Base-by-base conservation (phyloP, 2,113 vertebrate species). In the Melanotaenia duboulayi region DNA sequence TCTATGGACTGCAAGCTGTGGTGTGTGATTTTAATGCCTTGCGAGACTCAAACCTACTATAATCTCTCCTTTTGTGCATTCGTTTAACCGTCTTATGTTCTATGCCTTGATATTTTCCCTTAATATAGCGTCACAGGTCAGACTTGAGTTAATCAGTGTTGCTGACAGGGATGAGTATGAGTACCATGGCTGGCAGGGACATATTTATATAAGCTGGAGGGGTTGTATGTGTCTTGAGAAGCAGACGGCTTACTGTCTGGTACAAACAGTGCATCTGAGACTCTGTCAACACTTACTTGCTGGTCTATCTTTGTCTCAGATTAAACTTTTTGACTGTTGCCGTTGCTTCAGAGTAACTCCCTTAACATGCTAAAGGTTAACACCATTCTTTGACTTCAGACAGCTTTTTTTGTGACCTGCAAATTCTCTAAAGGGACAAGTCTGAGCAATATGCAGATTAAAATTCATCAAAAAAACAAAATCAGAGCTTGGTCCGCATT, bases 261-360 rank as follows among this genome's bases (percentile, higher is more conserved):
- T 69, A 35, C 71, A 66, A 11, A 54, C 52, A 19, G 74, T 11
- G 35, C 72, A 42, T 66, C 67, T 13, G 60, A 71, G 58, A 61
- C 22, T 66, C 62, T 76, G 74, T 84, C 74, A 63, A 24, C 80
- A 61, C 58, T 71, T 69, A 20, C 39, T 78, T 66, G 55, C 55
- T 39, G 71, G n/a, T 55, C n/a, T 28, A 32, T 75, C 52, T 73
- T 67, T 73, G 48, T 9, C 71, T 60, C 7, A 1, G 25, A 64
- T 64, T 44, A 76, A 51, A 46, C 22, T 67, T 60, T 72, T 61
- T 65, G 19, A 42, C 60, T 61, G 25, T 24, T 60, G 32, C 20
- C 37, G 1, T 56, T 23, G 32, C 62, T 63, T 58, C 14, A 62
- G 8, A 52, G 25, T 56, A 67, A 70, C 70, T 32, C 32, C 35